These are phyloP conservation scores for Hylaeus anthracinus DNA, from an alignment of 1,140 invertebrate species.

Conservation along the genomic window DNA sequence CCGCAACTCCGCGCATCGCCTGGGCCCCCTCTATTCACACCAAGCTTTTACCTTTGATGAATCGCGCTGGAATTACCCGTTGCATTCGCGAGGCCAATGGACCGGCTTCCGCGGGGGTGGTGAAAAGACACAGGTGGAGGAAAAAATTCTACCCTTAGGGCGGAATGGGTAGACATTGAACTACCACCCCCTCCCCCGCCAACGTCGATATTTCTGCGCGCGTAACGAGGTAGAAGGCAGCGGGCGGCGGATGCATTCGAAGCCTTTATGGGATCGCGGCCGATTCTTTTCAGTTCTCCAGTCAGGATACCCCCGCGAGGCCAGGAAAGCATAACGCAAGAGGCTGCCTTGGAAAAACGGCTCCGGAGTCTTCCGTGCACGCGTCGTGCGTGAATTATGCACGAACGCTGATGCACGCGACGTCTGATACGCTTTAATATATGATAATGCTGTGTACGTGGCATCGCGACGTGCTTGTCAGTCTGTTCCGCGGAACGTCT, in stretches of 20 bases:
- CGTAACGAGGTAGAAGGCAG: slow-evolving; percentile 21
- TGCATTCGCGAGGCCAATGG: slow-evolving; percentile 35
- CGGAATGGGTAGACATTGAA: background rate
- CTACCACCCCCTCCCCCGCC: too few relatives aligned
- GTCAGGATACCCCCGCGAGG: too few relatives aligned
- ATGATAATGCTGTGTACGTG: background rate
- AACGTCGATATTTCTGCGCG: slow-evolving; percentile 23
- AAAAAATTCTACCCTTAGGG: background rate
- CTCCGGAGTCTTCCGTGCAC: too few relatives aligned
- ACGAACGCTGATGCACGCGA: background rate
- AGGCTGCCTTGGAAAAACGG: background rate
- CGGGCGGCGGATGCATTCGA: background rate
- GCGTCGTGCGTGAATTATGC: background rate
- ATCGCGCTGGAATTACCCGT: slow-evolving; percentile 48
- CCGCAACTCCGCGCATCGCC: background rate
- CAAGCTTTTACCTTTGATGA: slow-evolving; percentile 50
- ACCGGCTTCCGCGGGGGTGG: slow-evolving; percentile 14
- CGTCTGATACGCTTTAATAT: background rate
- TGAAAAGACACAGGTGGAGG: slow-evolving; percentile 9
- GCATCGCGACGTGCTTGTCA: background rate
- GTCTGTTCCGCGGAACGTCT: too few relatives aligned
- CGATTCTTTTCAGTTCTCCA: background rate
- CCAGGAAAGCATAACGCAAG: too few relatives aligned
- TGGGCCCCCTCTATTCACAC: slow-evolving; percentile 25
- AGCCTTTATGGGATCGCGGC: background rate